phyloP scores from a whole-genome alignment of 2,797 vertebrate genomes.

The Esox masquinongy region DNA sequence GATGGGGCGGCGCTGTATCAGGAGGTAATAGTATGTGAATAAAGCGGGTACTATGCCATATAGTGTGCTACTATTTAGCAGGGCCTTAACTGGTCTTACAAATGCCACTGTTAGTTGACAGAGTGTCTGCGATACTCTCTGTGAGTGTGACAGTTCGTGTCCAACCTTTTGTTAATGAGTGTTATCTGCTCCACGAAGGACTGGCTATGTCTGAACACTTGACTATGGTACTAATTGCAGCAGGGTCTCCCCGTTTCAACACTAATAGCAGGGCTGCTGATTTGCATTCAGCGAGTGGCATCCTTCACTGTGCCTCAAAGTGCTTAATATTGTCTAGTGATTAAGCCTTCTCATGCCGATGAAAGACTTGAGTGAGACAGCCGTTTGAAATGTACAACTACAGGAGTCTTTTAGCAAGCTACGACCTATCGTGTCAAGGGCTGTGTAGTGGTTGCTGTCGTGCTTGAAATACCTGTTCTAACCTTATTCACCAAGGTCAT shows the following conservation, averaged over 20 bases:
- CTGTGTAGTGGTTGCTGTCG: not conserved
- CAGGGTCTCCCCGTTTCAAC: constrained; percentile 29
- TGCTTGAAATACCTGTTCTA: not conserved
- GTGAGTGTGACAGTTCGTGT: not conserved
- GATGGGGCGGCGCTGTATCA: constrained; percentile 5
- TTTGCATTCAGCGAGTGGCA: constrained; percentile 59
- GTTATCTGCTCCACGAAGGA: not conserved
- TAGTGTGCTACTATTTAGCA: not conserved
- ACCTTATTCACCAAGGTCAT: not conserved
- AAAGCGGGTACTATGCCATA: constrained; percentile 25
- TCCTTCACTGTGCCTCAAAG: constrained; percentile 53
- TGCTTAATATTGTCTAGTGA: constrained; percentile 64
- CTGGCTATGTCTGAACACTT: not conserved
- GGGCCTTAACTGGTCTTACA: not conserved
- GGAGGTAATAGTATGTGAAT: constrained; percentile 5
- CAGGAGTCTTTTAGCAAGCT: constrained; percentile 32
- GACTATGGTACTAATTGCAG: constrained; percentile 26
- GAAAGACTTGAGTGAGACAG: constrained; percentile 58
- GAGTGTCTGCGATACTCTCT: not conserved
- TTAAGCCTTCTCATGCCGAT: constrained; percentile 59
- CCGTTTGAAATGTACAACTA: constrained; percentile 23
- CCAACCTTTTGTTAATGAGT: not conserved
- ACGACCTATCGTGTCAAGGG: constrained; percentile 11
- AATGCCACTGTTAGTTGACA: not conserved
- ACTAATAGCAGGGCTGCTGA: constrained; percentile 47